Base-by-base conservation (phyloP, 2,888 invertebrate species). In the Serripes groenlandicus region DNA sequence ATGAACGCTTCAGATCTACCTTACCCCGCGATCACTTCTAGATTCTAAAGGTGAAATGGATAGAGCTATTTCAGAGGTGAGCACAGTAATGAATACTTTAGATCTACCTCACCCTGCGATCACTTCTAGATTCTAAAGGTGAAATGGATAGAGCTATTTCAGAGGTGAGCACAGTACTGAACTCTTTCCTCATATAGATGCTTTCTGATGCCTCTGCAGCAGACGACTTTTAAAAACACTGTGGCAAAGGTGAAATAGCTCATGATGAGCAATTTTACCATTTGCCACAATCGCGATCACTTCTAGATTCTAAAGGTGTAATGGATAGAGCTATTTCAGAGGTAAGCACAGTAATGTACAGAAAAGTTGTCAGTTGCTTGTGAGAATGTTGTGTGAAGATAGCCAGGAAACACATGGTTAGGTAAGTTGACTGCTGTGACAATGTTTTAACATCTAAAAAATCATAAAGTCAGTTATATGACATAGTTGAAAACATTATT, bases 141-240 rank as follows among this genome's bases (percentile, higher is more conserved):
- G 92, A 93, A 82, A 91, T 92, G 87, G 93, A 93, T 80, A 90
- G 91, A 78, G 92, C 92, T 5, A 89, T 93, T 74, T 89, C 91
- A 21, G 90, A 91, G 87, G 93, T 92, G 78, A 78, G 64, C 5
- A 21, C 2, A 5, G 49, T 49, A n/a, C n/a, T n/a, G n/a, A n/a
- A n/a, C n/a, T n/a, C n/a, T n/a, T n/a, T n/a, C n/a, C n/a, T n/a
- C n/a, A n/a, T 21, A 80, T 91, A 32, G 91, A 91, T 54, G 91
- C 88, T 42, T n/a, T n/a, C n/a, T n/a, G n/a, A n/a, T n/a, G n/a
- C n/a, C n/a, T n/a, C n/a, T n/a, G n/a, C n/a, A n/a, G n/a, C n/a
- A n/a, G n/a, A n/a, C n/a, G n/a, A n/a, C n/a, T n/a, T n/a, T n/a
- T n/a, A n/a, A n/a, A n/a, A n/a, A n/a, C n/a, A n/a, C n/a, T n/a